Evolutionary conservation across 2,888 invertebrate species (phyloP).

Genomic region (Rotaria magnacalcarata): DNA sequence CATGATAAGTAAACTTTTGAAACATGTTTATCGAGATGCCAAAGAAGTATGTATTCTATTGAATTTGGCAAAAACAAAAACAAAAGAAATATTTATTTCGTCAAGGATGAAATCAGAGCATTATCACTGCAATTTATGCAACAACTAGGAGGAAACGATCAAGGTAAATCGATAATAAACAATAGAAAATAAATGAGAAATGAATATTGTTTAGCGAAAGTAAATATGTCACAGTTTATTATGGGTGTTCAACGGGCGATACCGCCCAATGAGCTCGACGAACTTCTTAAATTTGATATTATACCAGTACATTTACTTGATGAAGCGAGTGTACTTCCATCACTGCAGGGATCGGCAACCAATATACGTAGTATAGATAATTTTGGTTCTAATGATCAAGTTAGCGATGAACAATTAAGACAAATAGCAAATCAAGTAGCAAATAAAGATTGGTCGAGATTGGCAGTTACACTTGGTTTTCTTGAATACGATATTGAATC

Average conservation of each 20-base stretch:
- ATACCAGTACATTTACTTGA: constrained; percentile 38
- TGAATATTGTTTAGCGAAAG: too few species aligned
- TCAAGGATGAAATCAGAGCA: constrained; percentile 38
- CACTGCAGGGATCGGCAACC: constrained; percentile 23
- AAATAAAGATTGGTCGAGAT: constrained; percentile 39
- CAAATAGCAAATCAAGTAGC: constrained; percentile 33
- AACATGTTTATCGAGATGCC: constrained; percentile 39
- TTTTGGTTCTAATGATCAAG: background rate
- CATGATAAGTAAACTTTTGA: constrained; percentile 40
- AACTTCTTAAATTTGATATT: constrained; percentile 39
- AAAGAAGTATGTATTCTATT: background rate
- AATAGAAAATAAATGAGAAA: too few species aligned
- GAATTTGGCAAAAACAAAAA: too few species aligned
- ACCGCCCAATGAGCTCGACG: constrained; percentile 22
- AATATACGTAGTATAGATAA: constrained; percentile 30
- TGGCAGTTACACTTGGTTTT: constrained; percentile 40
- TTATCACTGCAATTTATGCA: constrained; percentile 31
- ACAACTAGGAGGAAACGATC: constrained; percentile 10
- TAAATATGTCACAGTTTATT: constrained; percentile 38
- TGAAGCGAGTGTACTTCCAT: constrained; percentile 34
- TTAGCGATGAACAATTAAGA: constrained; percentile 32
- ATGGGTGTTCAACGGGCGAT: constrained; percentile 11
- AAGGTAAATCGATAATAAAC: background rate
- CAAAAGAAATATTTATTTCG: background rate
- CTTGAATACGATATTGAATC: constrained; percentile 40